Evolutionary conservation across 2,797 vertebrate species (phyloP), one percentile per base, ranked within the genome.

Genomic region (Odontamblyopus rebecca): DNA sequence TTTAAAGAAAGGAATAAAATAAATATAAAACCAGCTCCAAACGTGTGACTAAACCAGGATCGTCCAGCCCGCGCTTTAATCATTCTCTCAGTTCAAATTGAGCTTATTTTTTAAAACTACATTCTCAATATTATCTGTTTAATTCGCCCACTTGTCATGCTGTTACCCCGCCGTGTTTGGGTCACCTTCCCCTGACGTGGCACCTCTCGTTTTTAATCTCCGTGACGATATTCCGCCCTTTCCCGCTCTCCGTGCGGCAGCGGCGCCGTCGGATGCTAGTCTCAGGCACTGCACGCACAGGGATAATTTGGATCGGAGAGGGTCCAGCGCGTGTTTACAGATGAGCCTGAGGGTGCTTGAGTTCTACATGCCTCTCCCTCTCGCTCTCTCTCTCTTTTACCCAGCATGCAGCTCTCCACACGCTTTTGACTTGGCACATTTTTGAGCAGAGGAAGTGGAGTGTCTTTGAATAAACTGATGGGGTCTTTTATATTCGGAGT

Each of bases 401-500:
- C 82, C 89, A 87, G 88, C 89, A 88, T 87, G 88, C 84, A 72
- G 85, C 91, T 92, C 91, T 93, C 92, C 84, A 87, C 90, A 86
- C 91, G 86, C 89, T 85, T 93, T 93, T 92, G 86, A 88, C 76
- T 89, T 76, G 41, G 81, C 87, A 86, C 86, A 82, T 89, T 85
- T 91, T 89, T 91, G 88, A 86, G 85, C 85, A 81, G 77, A 81
- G 88, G 82, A 85, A 81, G 87, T 91, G 71, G 88, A 94, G 92
- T 91, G 91, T 91, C 85, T 91, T 86, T 92, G 90, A 93, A 93
- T 93, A 92, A 92, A 91, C 86, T 85, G 86, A 90, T 89, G 85
- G 79, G 80, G 63, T 80, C 86, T 88, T 90, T 91, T 90, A 87
- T 90, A 86, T 87, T 90, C 77, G 0, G 77, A 89, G 88, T 85